Conservation (phyloP, 2,888 invertebrate genomes). For the Pachycephus smyrnensis region DNA sequence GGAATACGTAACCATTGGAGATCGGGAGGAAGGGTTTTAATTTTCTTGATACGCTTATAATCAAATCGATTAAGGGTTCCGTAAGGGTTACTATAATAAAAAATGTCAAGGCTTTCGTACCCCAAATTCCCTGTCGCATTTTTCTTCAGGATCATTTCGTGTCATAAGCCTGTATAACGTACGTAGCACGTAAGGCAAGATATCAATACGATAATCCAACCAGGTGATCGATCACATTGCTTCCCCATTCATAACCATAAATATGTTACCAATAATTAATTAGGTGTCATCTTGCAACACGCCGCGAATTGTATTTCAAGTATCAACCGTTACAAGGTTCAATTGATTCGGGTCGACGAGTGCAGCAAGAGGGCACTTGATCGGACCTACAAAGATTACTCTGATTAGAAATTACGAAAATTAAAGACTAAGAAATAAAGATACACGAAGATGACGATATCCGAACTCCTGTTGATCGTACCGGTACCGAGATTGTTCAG, state of each 20-base stretch:
- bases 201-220: conserved; percentile 29
- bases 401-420: not conserved
- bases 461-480: not conserved
- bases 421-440: not conserved
- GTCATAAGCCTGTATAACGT: conserved; percentile 1
- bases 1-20: not conserved
- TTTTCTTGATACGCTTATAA: not conserved
- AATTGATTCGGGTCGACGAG: not conserved
- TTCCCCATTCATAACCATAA: conserved; percentile 30
- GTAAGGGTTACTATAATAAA: not conserved
- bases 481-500: not conserved
- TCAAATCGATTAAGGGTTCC: not conserved
- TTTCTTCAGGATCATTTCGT: not conserved
- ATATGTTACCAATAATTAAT: conserved; percentile 30
- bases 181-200: conserved; percentile 22
- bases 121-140: not conserved
- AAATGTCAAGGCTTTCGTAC: not conserved
- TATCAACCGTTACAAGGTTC: not conserved
- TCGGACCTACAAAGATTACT: not conserved
- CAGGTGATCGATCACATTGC: conserved; percentile 32
- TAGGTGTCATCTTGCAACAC: conserved; percentile 16
- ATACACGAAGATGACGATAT: not conserved
- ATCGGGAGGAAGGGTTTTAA: not conserved
- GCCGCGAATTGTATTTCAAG: not conserved
- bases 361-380: not conserved